Base-by-base conservation (phyloP, 64 coral and sea anemone genomes). In the Orbicella faveolata region DNA sequence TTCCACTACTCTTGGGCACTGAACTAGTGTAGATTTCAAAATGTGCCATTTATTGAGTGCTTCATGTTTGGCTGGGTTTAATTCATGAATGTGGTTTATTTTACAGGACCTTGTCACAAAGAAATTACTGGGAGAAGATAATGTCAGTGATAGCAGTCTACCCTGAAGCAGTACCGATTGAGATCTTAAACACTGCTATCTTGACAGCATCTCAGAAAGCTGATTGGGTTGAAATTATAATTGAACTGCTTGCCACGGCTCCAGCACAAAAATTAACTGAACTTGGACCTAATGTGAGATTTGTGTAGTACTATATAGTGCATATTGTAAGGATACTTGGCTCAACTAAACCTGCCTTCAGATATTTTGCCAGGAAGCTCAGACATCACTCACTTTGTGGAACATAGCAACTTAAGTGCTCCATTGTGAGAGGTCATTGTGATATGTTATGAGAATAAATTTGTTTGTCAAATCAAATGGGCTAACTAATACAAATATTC, bases 71-170 rank as follows among this genome's bases (percentile, higher is more conserved):
- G 55, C 15, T 59, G 1, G 55, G 10, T 59, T 14, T 59, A 59
- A 59, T 59, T 59, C 0, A 10, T 15, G 55, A 59, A 59, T 59
- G 55, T 59, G 55, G 44, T 59, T 63, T 82, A 37, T 34, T 35
- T 62, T 17, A 15, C n/a, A 85, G 82, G 11, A 52, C 36, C 21
- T 52, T 85, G 37, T 70, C 15, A 13, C 36, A 85, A 72, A 30
- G 39, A 72, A 73, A 85, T 37, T 1, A 54, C 37, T 85, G 63
- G 82, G 65, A 85, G 19, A 85, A 85, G n/a, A 73, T 85, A 23
- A 85, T 85, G 36, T 23, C 19, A 26, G 64, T 85, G 21, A 26
- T 85, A 14, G 39, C 65, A 72, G 39, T 44, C 0, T n/a, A 69
- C 65, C 4, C 82, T 72, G 63, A 52, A 8, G 36, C 13, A 52